A percentile compares a stretch with the other conserved stretches of the same genome.
Evolutionary conservation across 2,888 invertebrate genomes (phyloP).

Genomic region (Tachina grossa): DNA sequence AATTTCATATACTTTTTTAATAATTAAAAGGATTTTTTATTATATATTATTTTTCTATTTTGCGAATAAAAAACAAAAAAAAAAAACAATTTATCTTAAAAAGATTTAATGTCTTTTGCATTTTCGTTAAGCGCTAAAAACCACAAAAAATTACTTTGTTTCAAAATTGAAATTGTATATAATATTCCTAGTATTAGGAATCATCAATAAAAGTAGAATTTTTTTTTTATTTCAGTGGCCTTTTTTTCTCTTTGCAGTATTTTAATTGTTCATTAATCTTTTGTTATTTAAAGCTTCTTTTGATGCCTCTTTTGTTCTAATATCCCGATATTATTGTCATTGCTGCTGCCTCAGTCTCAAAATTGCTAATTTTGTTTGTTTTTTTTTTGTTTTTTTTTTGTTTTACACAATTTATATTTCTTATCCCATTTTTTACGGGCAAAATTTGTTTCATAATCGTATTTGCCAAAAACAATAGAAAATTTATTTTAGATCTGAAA

Average conservation of each 20-base stretch:
- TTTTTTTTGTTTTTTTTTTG: not conserved
- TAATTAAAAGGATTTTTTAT: constrained; percentile 9
- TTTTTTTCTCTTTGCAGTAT: too few species aligned
- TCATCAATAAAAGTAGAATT: too few species aligned
- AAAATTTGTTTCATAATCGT: constrained; percentile 22
- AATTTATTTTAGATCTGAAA: constrained; percentile 13
- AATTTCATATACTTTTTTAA: constrained; percentile 30
- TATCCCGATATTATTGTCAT: too few species aligned
- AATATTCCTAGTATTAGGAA: too few species aligned
- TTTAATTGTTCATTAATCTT: too few species aligned
- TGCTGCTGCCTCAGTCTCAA: too few species aligned
- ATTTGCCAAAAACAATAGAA: constrained; percentile 12
- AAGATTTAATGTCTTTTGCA: not conserved
- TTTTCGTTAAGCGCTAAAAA: constrained; percentile 11
- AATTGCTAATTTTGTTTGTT: too few species aligned
- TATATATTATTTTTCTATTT: constrained; percentile 16
- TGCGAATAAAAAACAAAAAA: constrained; percentile 37
- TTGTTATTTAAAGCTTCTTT: too few species aligned
- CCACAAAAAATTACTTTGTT: too few species aligned
- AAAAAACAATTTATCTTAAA: not conserved
- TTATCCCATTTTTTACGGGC: constrained; percentile 24
- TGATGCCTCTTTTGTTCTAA: too few species aligned
- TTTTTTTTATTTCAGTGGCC: too few species aligned
- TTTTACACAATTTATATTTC: not conserved
- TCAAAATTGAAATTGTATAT: too few species aligned